These are phyloP conservation scores for Caenorhabditis becei DNA, from an alignment of 2,888 invertebrate genomes.

Conservation along the genomic window DNA sequence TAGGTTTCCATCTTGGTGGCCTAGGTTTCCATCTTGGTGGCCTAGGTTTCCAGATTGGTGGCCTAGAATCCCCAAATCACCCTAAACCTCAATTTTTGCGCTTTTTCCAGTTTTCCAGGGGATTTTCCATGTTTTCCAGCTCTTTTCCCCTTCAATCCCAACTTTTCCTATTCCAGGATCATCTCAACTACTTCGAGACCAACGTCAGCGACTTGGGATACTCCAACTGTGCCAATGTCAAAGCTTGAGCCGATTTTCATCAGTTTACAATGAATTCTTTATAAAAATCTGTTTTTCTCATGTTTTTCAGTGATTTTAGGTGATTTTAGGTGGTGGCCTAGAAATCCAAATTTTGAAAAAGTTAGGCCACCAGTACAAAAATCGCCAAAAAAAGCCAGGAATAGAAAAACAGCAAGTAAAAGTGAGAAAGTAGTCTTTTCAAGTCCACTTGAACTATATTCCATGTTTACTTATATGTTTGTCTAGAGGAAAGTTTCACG, in stretches of 20 bases:
- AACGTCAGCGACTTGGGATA: constrained; percentile 63
- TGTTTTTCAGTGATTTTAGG: background rate
- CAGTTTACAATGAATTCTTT: background rate
- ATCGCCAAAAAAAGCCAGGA: too few species aligned
- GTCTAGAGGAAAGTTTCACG: constrained; percentile 1
- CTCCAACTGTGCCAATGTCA: constrained; percentile 57
- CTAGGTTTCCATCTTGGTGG: background rate
- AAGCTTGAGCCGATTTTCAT: constrained; percentile 29
- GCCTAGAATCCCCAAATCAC: background rate
- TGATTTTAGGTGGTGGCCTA: background rate
- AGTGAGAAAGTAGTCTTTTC: background rate
- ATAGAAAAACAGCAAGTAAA: background rate
- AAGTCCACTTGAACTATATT: background rate
- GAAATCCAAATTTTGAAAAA: background rate
- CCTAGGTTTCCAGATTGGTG: constrained; percentile 2
- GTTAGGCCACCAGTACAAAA: background rate
- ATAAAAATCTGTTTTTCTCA: background rate
- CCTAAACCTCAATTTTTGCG: too few species aligned
- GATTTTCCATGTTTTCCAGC: background rate
- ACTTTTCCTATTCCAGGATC: constrained; percentile 51
- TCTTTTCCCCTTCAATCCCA: background rate
- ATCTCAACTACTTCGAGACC: constrained; percentile 65
- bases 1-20: background rate
- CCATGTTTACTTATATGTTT: background rate
- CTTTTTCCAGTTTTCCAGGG: too few species aligned